These are phyloP conservation scores for Nansenia antarctica DNA, from an alignment of 2,113 vertebrate species.

Conservation along the genomic window DNA sequence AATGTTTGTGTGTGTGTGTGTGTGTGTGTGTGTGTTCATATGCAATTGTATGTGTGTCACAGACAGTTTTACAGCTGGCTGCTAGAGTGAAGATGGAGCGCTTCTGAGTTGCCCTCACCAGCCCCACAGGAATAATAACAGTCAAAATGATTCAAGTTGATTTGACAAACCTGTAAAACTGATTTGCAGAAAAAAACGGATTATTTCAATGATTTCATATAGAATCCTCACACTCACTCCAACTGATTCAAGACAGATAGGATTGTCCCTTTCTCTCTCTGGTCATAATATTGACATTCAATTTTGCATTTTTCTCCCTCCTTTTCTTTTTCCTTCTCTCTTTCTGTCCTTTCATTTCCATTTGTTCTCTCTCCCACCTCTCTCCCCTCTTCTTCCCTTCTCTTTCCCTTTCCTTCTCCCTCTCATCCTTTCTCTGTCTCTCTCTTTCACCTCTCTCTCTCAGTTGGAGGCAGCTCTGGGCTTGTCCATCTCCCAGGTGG, in stretches of 20 bases:
- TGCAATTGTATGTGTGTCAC: conserved; percentile 23
- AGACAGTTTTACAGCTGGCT: conserved; percentile 34
- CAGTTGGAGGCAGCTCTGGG: conserved; percentile 83
- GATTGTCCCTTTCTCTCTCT: no score
- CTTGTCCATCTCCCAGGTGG: conserved; percentile 78
- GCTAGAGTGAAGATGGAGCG: conserved; percentile 23
- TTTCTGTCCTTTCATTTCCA: neutral
- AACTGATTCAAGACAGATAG: neutral
- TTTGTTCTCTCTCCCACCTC: neutral
- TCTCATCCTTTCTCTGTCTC: neutral
- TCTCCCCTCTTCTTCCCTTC: neutral
- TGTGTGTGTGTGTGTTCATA: conserved; percentile 22
- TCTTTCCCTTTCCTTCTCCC: neutral
- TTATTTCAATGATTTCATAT: no score
- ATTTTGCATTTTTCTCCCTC: no score
- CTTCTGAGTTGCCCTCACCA: conserved; percentile 6
- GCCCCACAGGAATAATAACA: no score
- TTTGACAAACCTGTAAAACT: no score
- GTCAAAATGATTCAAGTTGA: neutral
- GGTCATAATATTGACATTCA: no score
- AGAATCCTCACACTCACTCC: no score
- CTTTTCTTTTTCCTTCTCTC: neutral
- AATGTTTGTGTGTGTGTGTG: conserved; percentile 2
- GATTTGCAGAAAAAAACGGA: no score
- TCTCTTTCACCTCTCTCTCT: conserved; percentile 9